These are phyloP conservation scores for Meiosimyza decipiens DNA, from an alignment of 2,888 invertebrate species.

Conservation along the genomic window DNA sequence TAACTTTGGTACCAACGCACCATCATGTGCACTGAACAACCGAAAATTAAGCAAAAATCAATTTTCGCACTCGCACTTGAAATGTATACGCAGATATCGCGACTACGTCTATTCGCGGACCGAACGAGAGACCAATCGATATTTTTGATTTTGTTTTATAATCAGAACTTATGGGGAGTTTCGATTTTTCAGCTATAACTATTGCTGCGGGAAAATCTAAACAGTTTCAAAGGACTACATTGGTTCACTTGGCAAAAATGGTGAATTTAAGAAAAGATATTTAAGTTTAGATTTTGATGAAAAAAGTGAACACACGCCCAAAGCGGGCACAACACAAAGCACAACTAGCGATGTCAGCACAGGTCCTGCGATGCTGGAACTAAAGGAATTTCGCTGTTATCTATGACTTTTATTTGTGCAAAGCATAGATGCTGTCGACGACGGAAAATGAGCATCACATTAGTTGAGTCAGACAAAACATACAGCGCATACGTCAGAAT, in stretches of 20 bases:
- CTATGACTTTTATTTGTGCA: slow-evolving; percentile 21
- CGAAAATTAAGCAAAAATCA: slow-evolving; percentile 11
- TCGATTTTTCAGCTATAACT: slow-evolving; percentile 10
- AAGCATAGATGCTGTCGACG: slow-evolving; percentile 3
- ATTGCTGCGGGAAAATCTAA: neutral
- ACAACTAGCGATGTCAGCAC: slow-evolving; percentile 39
- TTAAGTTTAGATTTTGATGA: slow-evolving; percentile 7
- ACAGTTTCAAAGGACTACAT: too few species aligned
- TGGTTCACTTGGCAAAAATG: too few species aligned
- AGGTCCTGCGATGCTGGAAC: slow-evolving; percentile 45
- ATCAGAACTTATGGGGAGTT: slow-evolving; percentile 7
- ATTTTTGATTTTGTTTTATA: slow-evolving; percentile 37
- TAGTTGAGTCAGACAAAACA: too few species aligned
- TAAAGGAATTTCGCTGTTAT: slow-evolving; percentile 31
- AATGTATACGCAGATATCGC: slow-evolving; percentile 1
- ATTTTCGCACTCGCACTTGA: slow-evolving; percentile 13
- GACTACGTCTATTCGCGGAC: too few species aligned
- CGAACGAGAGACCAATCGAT: slow-evolving; percentile 23
- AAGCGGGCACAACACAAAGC: slow-evolving; percentile 25
- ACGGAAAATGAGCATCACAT: too few species aligned
- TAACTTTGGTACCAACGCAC: slow-evolving; percentile 19
- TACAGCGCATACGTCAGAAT: slow-evolving; percentile 21
- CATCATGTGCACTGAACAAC: neutral
- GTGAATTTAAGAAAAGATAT: neutral
- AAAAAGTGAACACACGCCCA: slow-evolving; percentile 20